Evolutionary conservation across 2,888 invertebrate genomes (phyloP).

Genomic region (Quadroppia sp.): DNA sequence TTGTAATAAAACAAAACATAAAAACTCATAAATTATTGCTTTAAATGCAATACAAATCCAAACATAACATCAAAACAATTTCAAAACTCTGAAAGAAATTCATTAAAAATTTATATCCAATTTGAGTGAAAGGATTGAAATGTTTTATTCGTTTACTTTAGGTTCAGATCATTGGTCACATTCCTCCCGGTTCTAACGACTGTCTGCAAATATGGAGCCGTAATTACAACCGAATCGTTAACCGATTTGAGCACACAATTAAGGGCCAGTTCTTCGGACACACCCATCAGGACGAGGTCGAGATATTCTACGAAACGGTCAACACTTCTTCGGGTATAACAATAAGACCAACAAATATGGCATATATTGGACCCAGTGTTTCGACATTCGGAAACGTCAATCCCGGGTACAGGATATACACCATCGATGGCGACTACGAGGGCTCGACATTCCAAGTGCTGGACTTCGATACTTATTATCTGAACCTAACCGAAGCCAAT

Average conservation of each 20-base stretch:
- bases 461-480: constrained; percentile 92
- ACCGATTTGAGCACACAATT: constrained; percentile 65
- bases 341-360: constrained; percentile 61
- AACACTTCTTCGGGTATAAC: background rate
- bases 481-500: constrained; percentile 91
- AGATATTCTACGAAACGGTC: constrained; percentile 61
- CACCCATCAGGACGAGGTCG: constrained; percentile 89
- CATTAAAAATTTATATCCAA: too few species aligned
- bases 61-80: too few species aligned
- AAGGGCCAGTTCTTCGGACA: constrained; percentile 80
- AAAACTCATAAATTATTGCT: too few species aligned
- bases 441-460: constrained; percentile 59
- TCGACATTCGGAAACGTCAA: constrained; percentile 71
- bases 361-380: constrained; percentile 78
- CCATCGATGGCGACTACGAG: constrained; percentile 45
- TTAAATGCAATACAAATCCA: too few species aligned
- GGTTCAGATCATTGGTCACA: constrained; percentile 77
- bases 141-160: constrained; percentile 31
- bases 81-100: too few species aligned
- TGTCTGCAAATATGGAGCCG: constrained; percentile 65
- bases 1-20: background rate
- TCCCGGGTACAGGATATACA: constrained; percentile 86
- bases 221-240: constrained; percentile 47
- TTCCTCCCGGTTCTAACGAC: constrained; percentile 68
- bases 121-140: background rate